Evolutionary conservation across 2,888 invertebrate genomes (phyloP), one percentile per base, ranked within the genome.

Genomic region (Agrotis clavis): DNA sequence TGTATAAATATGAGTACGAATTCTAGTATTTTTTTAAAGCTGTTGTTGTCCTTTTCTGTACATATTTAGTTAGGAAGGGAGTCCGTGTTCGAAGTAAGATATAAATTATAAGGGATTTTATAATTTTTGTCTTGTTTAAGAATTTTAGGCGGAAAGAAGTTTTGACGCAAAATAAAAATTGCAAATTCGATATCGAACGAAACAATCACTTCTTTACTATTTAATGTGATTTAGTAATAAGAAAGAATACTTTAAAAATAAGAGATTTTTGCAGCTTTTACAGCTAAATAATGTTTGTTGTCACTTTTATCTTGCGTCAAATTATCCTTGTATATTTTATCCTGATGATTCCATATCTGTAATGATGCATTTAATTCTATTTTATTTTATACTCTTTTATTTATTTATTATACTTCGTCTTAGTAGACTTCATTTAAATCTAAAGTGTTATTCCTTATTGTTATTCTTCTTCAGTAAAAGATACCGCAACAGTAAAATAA

Each of bases 11-110:
- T 77, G 69, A 81, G 73, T 68, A 83, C 79, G 80, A 77, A 69
- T 74, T 77, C 74, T 77, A 85, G 85, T 82, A 84, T 83, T 85
- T 83, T 85, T 79, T 74, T 57, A 57, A 71, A 61, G 59, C 67
- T 71, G 67, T 80, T 70, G 67, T 78, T 81, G 83, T 82, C 83
- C 75, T 77, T 73, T 83, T 79, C 67, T 84, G 85, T 86, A 85
- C 75, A 85, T 86, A 85, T 69, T 72, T 69, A 77, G 65, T 65
- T 74, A 68, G 69, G 77, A 64, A 72, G 76, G 84, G n/a, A 67
- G 61, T 75, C 65, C 63, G 41, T 48, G 21, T 70, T 69, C 56
- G 14, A 59, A 35, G 56, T 71, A 76, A 71, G 71, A 69, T 78
- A 74, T 78, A 75, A 74, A 79, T 84, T 80, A 78, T 78, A 68